Conservation (phyloP, 2,888 invertebrate species). For the Scotopteryx bipunctaria region DNA sequence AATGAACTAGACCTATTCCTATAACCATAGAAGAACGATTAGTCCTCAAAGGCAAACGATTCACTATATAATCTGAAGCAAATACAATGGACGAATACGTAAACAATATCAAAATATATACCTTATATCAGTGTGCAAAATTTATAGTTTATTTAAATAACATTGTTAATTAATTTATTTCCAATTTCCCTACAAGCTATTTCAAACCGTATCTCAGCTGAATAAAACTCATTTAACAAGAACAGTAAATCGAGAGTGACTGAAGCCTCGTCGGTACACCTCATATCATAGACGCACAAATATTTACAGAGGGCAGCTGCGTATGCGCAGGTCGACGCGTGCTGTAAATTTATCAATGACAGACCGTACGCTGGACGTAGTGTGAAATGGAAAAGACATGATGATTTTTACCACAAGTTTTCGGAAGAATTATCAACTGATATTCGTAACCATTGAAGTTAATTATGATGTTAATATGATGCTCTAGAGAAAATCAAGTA, state of each 20-base stretch:
- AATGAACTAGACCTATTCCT: constrained; percentile 62
- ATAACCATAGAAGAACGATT: constrained; percentile 9
- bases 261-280: background rate
- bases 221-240: background rate
- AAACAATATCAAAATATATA: background rate
- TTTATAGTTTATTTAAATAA: no score
- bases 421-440: constrained; percentile 9
- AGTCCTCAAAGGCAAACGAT: background rate
- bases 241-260: background rate
- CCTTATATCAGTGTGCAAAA: no score
- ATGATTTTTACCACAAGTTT: constrained; percentile 18
- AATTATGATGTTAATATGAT: no score
- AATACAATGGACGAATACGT: no score
- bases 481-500: no score
- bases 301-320: constrained; percentile 70
- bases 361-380: constrained; percentile 40
- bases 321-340: constrained; percentile 44
- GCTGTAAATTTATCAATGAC: constrained; percentile 64
- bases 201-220: no score
- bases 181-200: no score
- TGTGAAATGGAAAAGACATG: constrained; percentile 16
- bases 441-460: no score
- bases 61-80: no score
- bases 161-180: no score
- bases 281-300: constrained; percentile 57